Base-by-base conservation (phyloP, 2,113 vertebrate genomes). In the Mionectes macconnelli region DNA sequence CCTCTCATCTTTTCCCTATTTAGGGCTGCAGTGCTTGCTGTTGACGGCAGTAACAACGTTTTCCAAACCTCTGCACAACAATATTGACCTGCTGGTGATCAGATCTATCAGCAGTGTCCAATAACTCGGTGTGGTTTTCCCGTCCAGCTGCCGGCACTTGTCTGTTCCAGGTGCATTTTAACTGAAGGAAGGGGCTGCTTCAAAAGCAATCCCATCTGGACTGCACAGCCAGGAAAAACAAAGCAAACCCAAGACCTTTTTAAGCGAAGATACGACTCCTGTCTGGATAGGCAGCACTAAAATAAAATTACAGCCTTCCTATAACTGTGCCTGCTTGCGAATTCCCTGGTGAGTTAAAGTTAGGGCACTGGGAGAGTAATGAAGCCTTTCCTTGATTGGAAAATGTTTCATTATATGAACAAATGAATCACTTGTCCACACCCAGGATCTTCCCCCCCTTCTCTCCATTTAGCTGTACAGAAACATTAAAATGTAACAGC, bases 401-500 rank as follows among this genome's bases (percentile, higher is more conserved):
- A 96, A 94, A 87, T 60, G 82, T 95, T 97, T 97, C 89, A 94
- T 97, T 98, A 97, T 70, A 60, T 80, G 95, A 92, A 94, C 74
- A 97, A 97, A 97, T 96, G 89, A 98, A 84, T 93, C 94, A 95
- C 78, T 97, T 92, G 95, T 95, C 83, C 95, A 97, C 94, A 97
- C 86, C 96, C 96, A 97, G 88, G 90, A 94, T 96, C 87, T 72
- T 6, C 39, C 28, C 18, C 8, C 44, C 17, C 25, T 63, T 35
- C 23, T 15, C 64, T 40, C 55, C 49, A 30, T 93, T 90, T 89
- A 94, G 97, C 89, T 88, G 76, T 93, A 96, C 87, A 93, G 96
- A 95, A 97, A 95, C 78, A 96, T 87, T 97, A 87, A 96, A 96
- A 94, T 47, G 25, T 73, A 96, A 89, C 89, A 97, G 93, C 81